Evolutionary conservation across 2,113 vertebrate species (phyloP).

Genomic region (Meleagris gallopavo): DNA sequence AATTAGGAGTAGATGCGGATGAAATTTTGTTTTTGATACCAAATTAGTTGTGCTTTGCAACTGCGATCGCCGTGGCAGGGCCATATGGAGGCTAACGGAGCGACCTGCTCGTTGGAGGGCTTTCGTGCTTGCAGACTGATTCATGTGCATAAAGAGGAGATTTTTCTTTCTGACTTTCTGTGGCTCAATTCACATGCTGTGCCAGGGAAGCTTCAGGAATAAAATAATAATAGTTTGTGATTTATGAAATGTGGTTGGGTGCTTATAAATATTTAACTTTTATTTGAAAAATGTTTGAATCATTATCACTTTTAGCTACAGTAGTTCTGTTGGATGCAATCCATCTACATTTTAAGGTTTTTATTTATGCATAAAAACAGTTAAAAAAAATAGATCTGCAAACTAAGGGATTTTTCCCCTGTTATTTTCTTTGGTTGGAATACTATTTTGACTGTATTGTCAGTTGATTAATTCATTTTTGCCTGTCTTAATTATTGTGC

Average conservation of each 20-base stretch:
- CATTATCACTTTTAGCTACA: conserved; percentile 88
- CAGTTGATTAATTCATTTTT: conserved; percentile 81
- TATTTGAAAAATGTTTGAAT: conserved; percentile 89
- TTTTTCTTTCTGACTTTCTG: conserved; percentile 78
- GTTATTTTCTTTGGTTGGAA: conserved; percentile 73
- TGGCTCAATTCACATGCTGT: conserved; percentile 76
- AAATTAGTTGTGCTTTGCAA: conserved; percentile 61
- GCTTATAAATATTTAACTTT: conserved; percentile 89
- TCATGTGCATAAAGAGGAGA: conserved; percentile 77
- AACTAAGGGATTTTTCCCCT: conserved; percentile 60
- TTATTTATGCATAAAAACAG: conserved; percentile 85
- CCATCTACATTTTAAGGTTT: conserved; percentile 84
- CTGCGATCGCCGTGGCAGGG: conserved; percentile 67
- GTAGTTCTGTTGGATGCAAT: conserved; percentile 83
- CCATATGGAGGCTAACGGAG: conserved; percentile 71
- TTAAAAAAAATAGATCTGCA: conserved; percentile 78
- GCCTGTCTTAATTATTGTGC: conserved; percentile 80
- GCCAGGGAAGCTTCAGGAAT: conserved; percentile 83
- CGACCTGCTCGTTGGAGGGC: conserved; percentile 69
- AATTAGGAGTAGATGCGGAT: conserved; percentile 66
- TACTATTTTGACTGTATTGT: conserved; percentile 75
- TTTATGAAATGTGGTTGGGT: conserved; percentile 87
- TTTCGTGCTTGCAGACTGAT: conserved; percentile 74
- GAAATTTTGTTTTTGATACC: conserved; percentile 74
- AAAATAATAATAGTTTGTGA: conserved; percentile 88